Evolutionary conservation across 2,888 invertebrate genomes (phyloP), one percentile per base, ranked within the genome.

Genomic region (Drosophila affinis): DNA sequence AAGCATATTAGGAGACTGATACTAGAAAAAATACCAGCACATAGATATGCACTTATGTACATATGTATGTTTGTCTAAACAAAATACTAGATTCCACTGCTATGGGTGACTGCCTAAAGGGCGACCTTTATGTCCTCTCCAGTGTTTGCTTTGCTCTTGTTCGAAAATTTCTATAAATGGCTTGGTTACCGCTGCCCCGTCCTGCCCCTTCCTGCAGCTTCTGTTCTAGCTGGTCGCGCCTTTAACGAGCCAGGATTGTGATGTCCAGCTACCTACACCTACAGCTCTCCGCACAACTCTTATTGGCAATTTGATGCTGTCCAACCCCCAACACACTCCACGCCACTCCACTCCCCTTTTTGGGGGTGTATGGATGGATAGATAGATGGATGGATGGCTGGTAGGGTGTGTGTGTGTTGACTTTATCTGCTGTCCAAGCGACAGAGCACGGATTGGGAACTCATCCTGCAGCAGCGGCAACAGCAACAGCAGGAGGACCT

Each of bases 161-260:
- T 62, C 63, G 69, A 71, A 39, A 70, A 78, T 77, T 77, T 79
- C 84, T 84, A 83, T 83, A 83, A 83, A 81, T 87, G 84, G 74
- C 56, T 69, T 57, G 62, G 10, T 17, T 1, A n/a, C 69, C 17
- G 12, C 24, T 17, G 34, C 39, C 24, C 45, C 27, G 1, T 18
- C 18, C 21, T 21, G 21, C 21, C 21, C 21, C 21, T 1, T 27
- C 3, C 54, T 24, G 10, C 18, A 18, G 3, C 55, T 51, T 21
- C 21, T 21, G 21, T 21, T 21, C 21, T 21, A 0, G 14, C 10
- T 34, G 14, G 29, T 58, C 63, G 62, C 62, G 68, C 47, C 56
- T 62, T 53, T 48, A 62, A 67, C 55, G 45, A 65, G 49, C 24
- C 65, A 65, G 48, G 32, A 55, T 21, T 65, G 65, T 64, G 49